Evolutionary conservation across 92 coral and sea anemone species (phyloP).

Genomic region (Anthopleura xanthogrammica): DNA sequence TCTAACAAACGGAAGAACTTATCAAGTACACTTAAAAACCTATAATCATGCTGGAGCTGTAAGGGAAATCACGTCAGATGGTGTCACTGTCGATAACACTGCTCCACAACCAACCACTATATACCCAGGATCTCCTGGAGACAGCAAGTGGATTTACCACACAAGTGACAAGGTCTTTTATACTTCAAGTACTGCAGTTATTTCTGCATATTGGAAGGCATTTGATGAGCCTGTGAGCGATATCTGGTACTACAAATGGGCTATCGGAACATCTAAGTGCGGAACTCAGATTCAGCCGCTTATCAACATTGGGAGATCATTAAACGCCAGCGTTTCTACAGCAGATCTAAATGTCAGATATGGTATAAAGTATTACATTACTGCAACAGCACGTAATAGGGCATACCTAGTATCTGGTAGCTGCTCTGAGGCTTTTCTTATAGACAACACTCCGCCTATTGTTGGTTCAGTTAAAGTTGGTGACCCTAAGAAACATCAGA

Average conservation of each 20-base stretch:
- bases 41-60: constrained; percentile 79
- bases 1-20: constrained; percentile 70
- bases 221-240: constrained; percentile 85
- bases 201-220: constrained; percentile 73
- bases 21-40: constrained; percentile 64
- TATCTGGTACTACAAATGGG: constrained; percentile 97
- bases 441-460: constrained; percentile 74
- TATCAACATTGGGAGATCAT: constrained; percentile 75
- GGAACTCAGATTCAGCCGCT: constrained; percentile 93
- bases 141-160: constrained; percentile 58
- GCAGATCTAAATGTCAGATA: constrained; percentile 51
- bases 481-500: constrained; percentile 22
- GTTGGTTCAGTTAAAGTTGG: constrained; percentile 62
- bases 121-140: constrained; percentile 51
- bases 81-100: constrained; percentile 79
- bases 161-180: constrained; percentile 60
- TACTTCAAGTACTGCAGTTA: constrained; percentile 47
- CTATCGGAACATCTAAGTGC: constrained; percentile 82
- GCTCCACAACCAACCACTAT: constrained; percentile 70
- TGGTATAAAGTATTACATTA: constrained; percentile 79
- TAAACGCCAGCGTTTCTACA: constrained; percentile 68
- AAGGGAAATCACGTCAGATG: constrained; percentile 76
- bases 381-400: constrained; percentile 80
- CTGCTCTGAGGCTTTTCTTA: constrained; percentile 80
- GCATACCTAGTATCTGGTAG: constrained; percentile 83